phyloP scores from a whole-genome alignment of 30 jellyfish, hydroid and myxozoan species.

The Hydra vulgaris region DNA sequence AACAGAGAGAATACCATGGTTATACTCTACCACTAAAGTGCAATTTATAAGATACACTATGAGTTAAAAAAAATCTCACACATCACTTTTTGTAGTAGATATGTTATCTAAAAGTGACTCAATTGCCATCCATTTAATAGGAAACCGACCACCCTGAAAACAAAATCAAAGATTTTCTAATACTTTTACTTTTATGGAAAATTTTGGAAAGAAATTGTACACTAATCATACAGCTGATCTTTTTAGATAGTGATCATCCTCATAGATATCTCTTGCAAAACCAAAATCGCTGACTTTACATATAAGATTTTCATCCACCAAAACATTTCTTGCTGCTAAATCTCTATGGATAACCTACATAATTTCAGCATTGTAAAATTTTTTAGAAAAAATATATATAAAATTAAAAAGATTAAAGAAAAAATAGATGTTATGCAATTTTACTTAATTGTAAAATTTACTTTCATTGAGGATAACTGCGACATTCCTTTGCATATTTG shows the following conservation, averaged over 20 bases:
- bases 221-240: conserved; percentile 52
- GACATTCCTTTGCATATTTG: conserved; percentile 86
- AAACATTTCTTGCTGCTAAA: conserved; percentile 87
- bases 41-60: no score
- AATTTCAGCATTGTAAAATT: not conserved
- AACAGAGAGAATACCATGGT: no score
- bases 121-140: conserved; percentile 98
- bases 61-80: conserved; percentile 37
- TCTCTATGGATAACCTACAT: conserved; percentile 88
- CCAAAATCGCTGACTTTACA: conserved; percentile 97
- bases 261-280: conserved; percentile 90
- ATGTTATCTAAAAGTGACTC: conserved; percentile 84
- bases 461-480: conserved; percentile 80
- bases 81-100: conserved; percentile 91
- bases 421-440: not conserved
- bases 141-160: conserved; percentile 85
- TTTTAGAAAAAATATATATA: not conserved
- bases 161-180: conserved; percentile 1
- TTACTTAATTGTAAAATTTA: conserved; percentile 6
- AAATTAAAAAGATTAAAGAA: not conserved
- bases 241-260: conserved; percentile 78
- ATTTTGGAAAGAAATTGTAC: not conserved
- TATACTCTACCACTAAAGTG: no score
- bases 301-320: conserved; percentile 55
- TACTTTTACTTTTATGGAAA: no score